Percentiles rank a stretch among this genome's conserved stretches.
phyloP scores from a whole-genome alignment of 2,888 invertebrate genomes.

The Amitus sp. region DNA sequence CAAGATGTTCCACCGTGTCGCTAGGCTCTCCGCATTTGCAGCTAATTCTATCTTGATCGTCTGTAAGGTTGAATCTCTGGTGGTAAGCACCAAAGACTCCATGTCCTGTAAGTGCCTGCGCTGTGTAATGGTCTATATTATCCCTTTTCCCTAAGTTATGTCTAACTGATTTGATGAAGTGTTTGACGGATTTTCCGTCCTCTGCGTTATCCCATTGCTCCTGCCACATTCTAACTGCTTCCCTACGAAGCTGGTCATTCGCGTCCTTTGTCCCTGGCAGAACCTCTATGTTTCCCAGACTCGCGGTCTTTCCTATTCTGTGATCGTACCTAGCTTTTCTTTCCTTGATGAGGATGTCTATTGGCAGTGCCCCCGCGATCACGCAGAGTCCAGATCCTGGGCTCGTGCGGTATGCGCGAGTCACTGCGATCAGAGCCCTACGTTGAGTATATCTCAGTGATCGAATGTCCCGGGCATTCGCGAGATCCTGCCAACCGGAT shows the following conservation, averaged over 20 bases:
- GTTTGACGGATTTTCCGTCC: no score
- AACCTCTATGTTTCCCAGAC: not conserved
- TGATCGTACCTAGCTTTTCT: not conserved
- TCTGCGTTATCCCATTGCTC: not conserved
- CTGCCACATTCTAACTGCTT: conserved; percentile 10
- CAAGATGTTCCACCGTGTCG: no score
- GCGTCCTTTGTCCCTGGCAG: not conserved
- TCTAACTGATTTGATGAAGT: no score
- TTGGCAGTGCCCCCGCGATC: not conserved
- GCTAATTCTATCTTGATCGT: no score
- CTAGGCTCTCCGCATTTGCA: no score
- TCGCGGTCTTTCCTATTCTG: not conserved
- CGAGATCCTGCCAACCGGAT: not conserved
- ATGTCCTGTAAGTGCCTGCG: no score
- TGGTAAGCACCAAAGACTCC: no score
- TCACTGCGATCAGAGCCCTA: not conserved
- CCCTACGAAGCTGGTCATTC: not conserved
- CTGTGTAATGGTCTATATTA: no score
- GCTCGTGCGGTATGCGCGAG: not conserved
- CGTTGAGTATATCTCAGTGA: not conserved
- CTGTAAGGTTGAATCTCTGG: no score
- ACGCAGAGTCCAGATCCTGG: not conserved
- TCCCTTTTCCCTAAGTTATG: no score
- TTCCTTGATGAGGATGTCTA: not conserved
- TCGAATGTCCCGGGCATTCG: not conserved